These are phyloP conservation scores for Pachymerium ferrugineum DNA, from an alignment of 2,888 invertebrate species.

Conservation along the genomic window DNA sequence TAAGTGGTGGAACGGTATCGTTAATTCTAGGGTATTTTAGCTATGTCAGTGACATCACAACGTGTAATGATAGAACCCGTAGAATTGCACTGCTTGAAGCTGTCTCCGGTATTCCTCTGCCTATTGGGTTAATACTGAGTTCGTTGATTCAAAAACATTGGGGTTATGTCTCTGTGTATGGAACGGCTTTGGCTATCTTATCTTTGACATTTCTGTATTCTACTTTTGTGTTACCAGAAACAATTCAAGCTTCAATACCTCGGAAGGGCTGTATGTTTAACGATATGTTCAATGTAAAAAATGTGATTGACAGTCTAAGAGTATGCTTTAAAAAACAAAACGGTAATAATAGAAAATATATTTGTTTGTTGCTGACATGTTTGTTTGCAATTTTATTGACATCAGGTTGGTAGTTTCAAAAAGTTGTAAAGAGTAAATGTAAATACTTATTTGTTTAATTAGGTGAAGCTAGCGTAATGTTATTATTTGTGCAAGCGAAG, in stretches of 20 bases:
- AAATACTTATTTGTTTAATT: no score
- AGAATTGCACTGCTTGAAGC: slow-evolving; percentile 76
- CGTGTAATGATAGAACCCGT: slow-evolving; percentile 63
- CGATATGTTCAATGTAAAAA: neutral
- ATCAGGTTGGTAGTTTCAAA: neutral
- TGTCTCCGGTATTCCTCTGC: neutral
- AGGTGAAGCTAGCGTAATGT: neutral
- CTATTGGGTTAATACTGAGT: neutral
- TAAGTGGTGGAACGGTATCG: slow-evolving; percentile 49
- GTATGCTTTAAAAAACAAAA: neutral
- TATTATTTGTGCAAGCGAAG: neutral
- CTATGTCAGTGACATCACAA: slow-evolving; percentile 74
- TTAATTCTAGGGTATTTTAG: slow-evolving; percentile 43
- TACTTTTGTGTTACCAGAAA: neutral
- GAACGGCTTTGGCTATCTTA: neutral
- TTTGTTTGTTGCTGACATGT: neutral
- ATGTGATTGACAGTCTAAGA: neutral
- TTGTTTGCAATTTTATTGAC: neutral
- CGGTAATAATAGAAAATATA: neutral
- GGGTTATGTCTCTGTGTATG: neutral
- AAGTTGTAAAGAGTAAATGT: no score
- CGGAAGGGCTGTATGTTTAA: neutral
- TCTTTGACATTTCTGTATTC: neutral
- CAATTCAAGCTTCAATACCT: neutral
- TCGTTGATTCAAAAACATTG: neutral